Percentiles rank a stretch among this genome's conserved stretches.
These are phyloP conservation scores for Polyodon spathula DNA, from an alignment of 2,113 vertebrate genomes.

Conservation along the genomic window DNA sequence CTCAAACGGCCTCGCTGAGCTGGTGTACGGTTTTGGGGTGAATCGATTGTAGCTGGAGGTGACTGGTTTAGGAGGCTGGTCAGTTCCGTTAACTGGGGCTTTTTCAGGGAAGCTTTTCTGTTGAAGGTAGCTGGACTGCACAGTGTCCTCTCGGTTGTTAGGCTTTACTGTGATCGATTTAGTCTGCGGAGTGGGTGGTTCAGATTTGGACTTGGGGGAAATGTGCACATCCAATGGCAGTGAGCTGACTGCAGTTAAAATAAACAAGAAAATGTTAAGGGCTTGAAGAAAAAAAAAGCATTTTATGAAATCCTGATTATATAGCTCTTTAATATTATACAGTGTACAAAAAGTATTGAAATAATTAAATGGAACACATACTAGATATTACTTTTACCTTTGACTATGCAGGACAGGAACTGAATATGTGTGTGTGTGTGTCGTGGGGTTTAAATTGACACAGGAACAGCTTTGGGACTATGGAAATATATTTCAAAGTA, in stretches of 20 bases:
- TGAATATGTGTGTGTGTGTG: too few relatives aligned
- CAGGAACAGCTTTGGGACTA: too few relatives aligned
- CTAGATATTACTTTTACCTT: too few relatives aligned
- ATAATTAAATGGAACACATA: too few relatives aligned
- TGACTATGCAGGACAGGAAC: too few relatives aligned
- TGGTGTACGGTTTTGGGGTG: conserved; percentile 74
- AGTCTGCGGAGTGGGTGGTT: conserved; percentile 53
- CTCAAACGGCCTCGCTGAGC: conserved; percentile 77
- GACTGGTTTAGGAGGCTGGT: conserved; percentile 55
- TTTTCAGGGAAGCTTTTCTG: conserved; percentile 81
- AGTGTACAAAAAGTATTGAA: too few relatives aligned
- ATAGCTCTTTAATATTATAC: too few relatives aligned
- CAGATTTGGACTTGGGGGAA: conserved; percentile 68
- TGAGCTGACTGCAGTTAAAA: conserved; percentile 61
- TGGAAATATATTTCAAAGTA: too few relatives aligned
- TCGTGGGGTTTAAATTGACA: too few relatives aligned
- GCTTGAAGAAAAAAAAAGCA: neutral
- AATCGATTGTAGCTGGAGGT: conserved; percentile 70
- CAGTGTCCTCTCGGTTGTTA: conserved; percentile 66
- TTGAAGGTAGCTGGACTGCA: conserved; percentile 65
- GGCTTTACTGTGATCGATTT: conserved; percentile 66
- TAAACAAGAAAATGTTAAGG: neutral
- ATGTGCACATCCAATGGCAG: conserved; percentile 59
- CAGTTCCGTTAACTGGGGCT: conserved; percentile 63
- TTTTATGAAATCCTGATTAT: too few relatives aligned